phyloP scores from a whole-genome alignment of 92 coral and sea anemone species.

The Blastomussa wellsi region DNA sequence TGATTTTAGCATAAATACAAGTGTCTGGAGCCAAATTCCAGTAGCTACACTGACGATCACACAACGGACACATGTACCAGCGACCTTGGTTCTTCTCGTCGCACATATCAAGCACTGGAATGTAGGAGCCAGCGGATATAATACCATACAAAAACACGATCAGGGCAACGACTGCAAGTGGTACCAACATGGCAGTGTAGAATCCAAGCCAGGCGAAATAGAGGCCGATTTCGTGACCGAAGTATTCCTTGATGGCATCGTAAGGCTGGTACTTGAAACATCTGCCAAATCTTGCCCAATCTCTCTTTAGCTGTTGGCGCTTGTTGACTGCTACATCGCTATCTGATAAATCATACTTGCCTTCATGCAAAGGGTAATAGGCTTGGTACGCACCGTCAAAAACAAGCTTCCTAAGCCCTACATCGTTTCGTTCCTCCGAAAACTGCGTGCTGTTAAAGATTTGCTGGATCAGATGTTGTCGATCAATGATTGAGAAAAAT shows the following conservation, averaged over 20 bases:
- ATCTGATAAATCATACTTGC: conserved; percentile 47
- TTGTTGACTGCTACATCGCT: conserved; percentile 58
- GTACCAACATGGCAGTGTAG: conserved; percentile 85
- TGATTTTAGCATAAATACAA: conserved; percentile 57
- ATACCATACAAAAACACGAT: conserved; percentile 87
- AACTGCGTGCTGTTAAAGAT: conserved; percentile 55
- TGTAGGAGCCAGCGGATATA: conserved; percentile 59
- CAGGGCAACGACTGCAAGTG: conserved; percentile 78
- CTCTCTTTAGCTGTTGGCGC: conserved; percentile 77
- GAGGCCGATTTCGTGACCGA: conserved; percentile 83
- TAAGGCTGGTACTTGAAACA: conserved; percentile 87
- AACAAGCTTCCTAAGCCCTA: conserved; percentile 62
- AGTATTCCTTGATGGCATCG: conserved; percentile 78
- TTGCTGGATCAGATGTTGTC: conserved; percentile 61
- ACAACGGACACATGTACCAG: conserved; percentile 95
- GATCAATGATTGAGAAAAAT: conserved; percentile 59
- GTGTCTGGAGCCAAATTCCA: conserved; percentile 84
- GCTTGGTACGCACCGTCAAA: conserved; percentile 66
- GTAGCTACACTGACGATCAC: conserved; percentile 92
- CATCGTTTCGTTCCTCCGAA: conserved; percentile 57
- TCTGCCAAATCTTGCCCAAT: conserved; percentile 90
- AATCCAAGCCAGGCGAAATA: conserved; percentile 97
- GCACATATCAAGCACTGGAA: conserved; percentile 82
- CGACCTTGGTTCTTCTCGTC: conserved; percentile 48
- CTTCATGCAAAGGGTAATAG: conserved; percentile 77